These are phyloP conservation scores for Tortrix viridana DNA, from an alignment of 2,888 invertebrate species.

Conservation along the genomic window DNA sequence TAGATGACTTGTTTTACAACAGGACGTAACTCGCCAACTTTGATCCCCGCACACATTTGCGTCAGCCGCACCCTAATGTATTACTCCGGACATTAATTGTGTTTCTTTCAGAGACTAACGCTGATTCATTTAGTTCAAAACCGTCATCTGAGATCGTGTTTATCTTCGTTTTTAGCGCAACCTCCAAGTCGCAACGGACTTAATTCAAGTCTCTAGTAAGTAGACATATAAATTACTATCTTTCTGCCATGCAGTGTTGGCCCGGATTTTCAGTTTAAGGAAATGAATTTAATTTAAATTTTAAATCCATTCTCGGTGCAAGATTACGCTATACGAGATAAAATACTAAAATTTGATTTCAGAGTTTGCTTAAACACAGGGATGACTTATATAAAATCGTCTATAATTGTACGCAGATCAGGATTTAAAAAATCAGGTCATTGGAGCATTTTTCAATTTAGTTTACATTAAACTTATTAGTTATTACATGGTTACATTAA, in stretches of 20 bases:
- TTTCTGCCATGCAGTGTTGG: conserved; percentile 15
- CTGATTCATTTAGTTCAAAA: conserved; percentile 32
- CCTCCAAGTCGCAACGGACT: conserved; percentile 17
- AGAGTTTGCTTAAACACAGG: too few species aligned
- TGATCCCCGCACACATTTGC: conserved; percentile 27
- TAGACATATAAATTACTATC: conserved; percentile 20
- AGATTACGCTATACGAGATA: conserved; percentile 18
- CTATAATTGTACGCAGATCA: too few species aligned
- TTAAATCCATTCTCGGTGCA: conserved; percentile 18
- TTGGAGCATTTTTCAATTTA: too few species aligned
- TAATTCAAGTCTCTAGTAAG: conserved; percentile 26
- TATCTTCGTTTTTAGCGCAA: conserved; percentile 15
- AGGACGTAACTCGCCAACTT: conserved; percentile 25
- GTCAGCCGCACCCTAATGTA: conserved; percentile 26
- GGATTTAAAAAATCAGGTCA: too few species aligned
- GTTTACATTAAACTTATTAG: too few species aligned
- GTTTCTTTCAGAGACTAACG: conserved; percentile 19
- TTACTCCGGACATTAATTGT: conserved; percentile 24
- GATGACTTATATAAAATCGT: too few species aligned
- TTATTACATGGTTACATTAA: too few species aligned
- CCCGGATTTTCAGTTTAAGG: conserved; percentile 33
- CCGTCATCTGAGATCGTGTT: conserved; percentile 18
- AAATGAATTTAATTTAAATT: conserved; percentile 33
- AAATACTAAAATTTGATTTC: background rate
- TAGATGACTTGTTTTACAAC: conserved; percentile 39